Percentiles rank a stretch among this genome's conserved stretches.
Evolutionary conservation across 2,888 invertebrate species (phyloP).

Genomic region (Suillia variegata): DNA sequence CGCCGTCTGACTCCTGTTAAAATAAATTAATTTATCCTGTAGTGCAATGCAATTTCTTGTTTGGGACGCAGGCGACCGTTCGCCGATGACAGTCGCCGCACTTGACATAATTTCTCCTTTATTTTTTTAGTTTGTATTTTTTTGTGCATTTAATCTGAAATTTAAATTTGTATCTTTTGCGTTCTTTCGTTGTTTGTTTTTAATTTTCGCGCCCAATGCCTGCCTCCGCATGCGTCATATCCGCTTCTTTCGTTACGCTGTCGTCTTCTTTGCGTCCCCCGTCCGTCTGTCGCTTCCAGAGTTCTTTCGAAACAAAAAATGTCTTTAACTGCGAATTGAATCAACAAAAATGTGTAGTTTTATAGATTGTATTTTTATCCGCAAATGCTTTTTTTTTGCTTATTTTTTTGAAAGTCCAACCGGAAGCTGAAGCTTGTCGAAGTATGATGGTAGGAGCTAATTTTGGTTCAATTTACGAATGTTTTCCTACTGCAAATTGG

Average conservation of each 20-base stretch:
- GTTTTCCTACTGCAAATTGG: too few species aligned
- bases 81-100: slow-evolving; percentile 10
- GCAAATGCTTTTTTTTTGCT: too few species aligned
- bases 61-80: too few species aligned
- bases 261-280: background rate
- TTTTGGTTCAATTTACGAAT: too few species aligned
- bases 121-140: too few species aligned
- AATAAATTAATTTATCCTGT: slow-evolving; percentile 20
- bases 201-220: background rate
- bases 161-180: background rate
- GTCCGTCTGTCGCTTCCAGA: too few species aligned
- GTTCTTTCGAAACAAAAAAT: background rate
- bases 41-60: too few species aligned
- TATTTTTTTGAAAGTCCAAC: background rate
- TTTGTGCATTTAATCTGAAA: background rate
- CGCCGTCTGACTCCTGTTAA: too few species aligned
- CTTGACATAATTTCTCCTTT: slow-evolving; percentile 1
- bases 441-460: background rate
- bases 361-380: background rate
- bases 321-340: background rate
- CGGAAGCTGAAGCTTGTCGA: background rate
- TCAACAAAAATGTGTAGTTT: background rate
- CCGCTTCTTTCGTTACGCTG: background rate
- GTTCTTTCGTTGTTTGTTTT: background rate
- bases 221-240: background rate